Base-by-base conservation (phyloP, 2,113 vertebrate genomes). In the Sylvilagus bachmani region DNA sequence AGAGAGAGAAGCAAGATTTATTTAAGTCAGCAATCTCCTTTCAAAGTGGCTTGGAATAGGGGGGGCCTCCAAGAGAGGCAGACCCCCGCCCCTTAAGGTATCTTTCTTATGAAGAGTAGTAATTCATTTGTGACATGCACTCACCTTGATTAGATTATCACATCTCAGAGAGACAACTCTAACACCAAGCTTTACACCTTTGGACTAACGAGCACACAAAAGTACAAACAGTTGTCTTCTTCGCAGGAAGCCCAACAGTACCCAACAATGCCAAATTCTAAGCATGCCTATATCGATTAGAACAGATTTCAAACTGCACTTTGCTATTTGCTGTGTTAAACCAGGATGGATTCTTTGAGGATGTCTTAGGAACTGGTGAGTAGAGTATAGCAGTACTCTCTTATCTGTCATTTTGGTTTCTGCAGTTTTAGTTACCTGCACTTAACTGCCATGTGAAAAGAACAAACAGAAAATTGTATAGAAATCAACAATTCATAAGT, bases 271-370 rank as follows among this genome's bases (percentile, higher is more conserved):
- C 27, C 38, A 82, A 93, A 93, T 49, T 66, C 27, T 33, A 89
- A 93, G 79, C 53, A 89, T 11, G 10, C 24, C 14, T 83, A 12
- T 83, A 67, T 25, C 84, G 29, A 21, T 94, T 55, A 80, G 55
- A 90, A 66, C 19, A 24, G 53, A 95, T 62, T 92, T 95, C 62
- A 95, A 81, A 69, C 27, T 89, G 38, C 31, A 69, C 29, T 84
- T 36, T 64, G 79, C 31, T 73, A 84, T 61, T 62, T 90, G 55
- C 44, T 75, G 1, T 66, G 7, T 79, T 94, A 55, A 91, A 58
- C 51, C 29, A 69, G 10, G n/a, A 78, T 36, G 86, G 64, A 55
- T 89, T 95, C 69, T 58, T 86, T 62, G 36, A 85, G 27, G 33
- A 27, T 31, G 55, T 78, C 25, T 27, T 61, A 31, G 44, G 58